Conservation (phyloP, 23 tunicate species). For the Ascidia mentula region DNA sequence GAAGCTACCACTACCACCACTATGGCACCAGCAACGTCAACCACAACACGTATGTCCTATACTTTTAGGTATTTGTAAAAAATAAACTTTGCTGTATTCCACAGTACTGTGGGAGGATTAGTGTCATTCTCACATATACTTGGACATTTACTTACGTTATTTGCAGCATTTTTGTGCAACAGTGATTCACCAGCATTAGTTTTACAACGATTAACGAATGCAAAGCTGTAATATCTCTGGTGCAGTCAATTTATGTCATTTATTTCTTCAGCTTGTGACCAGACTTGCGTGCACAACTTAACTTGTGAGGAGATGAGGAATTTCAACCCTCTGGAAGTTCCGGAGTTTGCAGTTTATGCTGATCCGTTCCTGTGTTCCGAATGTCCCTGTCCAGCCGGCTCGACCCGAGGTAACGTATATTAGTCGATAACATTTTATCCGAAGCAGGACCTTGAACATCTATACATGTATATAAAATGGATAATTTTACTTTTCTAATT, state of each 20-base stretch:
- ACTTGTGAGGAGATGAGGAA: slow-evolving; percentile 80
- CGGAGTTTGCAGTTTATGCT: slow-evolving; percentile 30
- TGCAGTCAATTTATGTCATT: not conserved
- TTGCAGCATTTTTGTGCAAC: too few relatives aligned
- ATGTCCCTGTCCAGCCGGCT: slow-evolving; percentile 75
- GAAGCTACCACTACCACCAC: slow-evolving; percentile 19
- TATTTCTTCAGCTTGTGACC: slow-evolving; percentile 45
- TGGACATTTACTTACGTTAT: too few relatives aligned
- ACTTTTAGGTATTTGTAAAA: not conserved
- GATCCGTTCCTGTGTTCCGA: slow-evolving; percentile 52
- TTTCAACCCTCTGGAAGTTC: slow-evolving; percentile 44
- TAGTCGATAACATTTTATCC: too few relatives aligned
- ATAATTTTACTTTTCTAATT: too few relatives aligned
- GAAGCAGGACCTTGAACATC: too few relatives aligned
- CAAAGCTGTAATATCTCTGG: too few relatives aligned
- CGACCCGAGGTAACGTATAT: slow-evolving; percentile 58
- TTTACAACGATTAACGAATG: too few relatives aligned
- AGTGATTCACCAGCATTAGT: too few relatives aligned
- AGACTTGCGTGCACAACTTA: slow-evolving; percentile 41
- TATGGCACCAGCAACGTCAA: not conserved
- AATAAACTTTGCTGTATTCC: too few relatives aligned
- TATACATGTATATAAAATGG: too few relatives aligned
- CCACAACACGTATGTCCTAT: not conserved
- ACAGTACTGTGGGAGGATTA: too few relatives aligned
- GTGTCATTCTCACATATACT: too few relatives aligned